A percentile compares a stretch with the other conserved stretches of the same genome.
phyloP scores from a whole-genome alignment of 2,113 vertebrate genomes.

The Arothron firmamentum region DNA sequence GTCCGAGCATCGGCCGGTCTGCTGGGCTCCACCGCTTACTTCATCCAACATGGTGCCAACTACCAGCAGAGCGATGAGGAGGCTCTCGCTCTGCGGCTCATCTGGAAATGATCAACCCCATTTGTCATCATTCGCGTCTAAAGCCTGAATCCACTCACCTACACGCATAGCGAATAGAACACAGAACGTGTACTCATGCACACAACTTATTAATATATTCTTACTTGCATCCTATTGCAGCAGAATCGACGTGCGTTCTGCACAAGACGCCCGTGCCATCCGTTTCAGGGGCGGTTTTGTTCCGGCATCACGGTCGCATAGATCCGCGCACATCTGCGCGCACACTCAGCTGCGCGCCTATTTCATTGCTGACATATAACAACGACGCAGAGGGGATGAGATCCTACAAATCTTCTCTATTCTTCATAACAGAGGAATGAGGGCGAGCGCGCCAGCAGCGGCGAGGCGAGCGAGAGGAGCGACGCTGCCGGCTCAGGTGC shows the following conservation, averaged over 20 bases:
- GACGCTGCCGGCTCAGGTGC: neutral
- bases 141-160: too few relatives aligned
- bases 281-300: too few relatives aligned
- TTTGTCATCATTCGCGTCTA: too few relatives aligned
- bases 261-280: too few relatives aligned
- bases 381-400: neutral
- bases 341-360: neutral
- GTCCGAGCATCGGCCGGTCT: conserved; percentile 42
- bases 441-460: too few relatives aligned
- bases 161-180: too few relatives aligned
- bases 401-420: neutral
- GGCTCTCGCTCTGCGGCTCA: conserved; percentile 1
- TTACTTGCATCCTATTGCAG: too few relatives aligned
- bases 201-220: too few relatives aligned
- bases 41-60: conserved; percentile 56
- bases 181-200: too few relatives aligned
- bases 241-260: too few relatives aligned
- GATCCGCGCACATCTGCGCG: too few relatives aligned
- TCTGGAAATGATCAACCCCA: neutral
- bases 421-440: neutral
- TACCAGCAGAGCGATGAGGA: conserved; percentile 18
- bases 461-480: neutral
- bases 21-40: conserved; percentile 18
- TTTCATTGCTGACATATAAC: neutral
- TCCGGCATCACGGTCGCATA: too few relatives aligned